Base-by-base conservation (phyloP, 2,113 vertebrate species). In the Osmerus eperlanus region DNA sequence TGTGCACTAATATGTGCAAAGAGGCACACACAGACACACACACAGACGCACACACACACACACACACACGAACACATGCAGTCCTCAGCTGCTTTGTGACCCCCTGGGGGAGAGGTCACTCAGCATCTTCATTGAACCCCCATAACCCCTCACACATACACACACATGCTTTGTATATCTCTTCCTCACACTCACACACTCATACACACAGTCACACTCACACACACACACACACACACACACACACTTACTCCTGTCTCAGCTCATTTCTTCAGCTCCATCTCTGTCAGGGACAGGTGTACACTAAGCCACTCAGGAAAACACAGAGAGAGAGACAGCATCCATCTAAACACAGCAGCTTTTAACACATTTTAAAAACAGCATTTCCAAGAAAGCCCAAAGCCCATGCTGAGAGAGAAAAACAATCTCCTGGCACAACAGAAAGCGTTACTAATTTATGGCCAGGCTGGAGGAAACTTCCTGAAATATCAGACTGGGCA, bases 391-490 rank as follows among this genome's bases (percentile, higher is more conserved):
- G 79, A 84, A 66, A 80, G 68, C 75, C 51, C 56, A 6, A 3
- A 53, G 72, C 58, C 70, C 81, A 77, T 77, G 71, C 79, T 58
- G 7, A n/a, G 5, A 28, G 51, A 55, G 16, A 56, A 12, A 55
- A 28, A 29, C 75, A 75, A 73, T 70, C 54, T 73, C 74, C 67
- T 28, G 0, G n/a, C 79, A 81, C 77, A 83, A 83, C 83, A 86
- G 71, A 82, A 68, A 81, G 59, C 84, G 85, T 90, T 84, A 90
- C 85, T 90, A 87, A 91, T 91, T 91, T 84, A 91, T 89, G 75
- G 79, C 70, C 69, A 74, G 85, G 79, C 70, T 82, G 80, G 83
- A 85, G 86, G 84, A 88, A 86, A 85, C 86, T 87, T 78, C 79
- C 76, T 81, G 81, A 73, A 80, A 76, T 32, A 15, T 77, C 69